A percentile compares a stretch with the other conserved stretches of the same genome.
phyloP scores from a whole-genome alignment of 23 tunicate genomes.

The Halocynthia aurantium region DNA sequence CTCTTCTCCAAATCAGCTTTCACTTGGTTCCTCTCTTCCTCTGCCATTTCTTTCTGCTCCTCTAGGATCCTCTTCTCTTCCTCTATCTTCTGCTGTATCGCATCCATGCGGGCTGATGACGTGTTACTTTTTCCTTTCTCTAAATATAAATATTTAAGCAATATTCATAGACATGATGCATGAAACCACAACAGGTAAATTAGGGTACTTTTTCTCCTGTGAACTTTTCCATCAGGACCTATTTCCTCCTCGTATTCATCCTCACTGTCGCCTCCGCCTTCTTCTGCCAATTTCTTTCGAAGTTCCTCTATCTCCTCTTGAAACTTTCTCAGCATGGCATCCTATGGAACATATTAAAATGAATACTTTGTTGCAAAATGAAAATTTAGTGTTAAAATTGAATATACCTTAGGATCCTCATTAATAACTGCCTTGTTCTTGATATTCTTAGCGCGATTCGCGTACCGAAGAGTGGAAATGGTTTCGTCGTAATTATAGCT shows the following conservation, averaged over 20 bases:
- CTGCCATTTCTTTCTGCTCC: conserved; percentile 87
- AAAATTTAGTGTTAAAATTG: not conserved
- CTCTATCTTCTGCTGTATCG: conserved; percentile 59
- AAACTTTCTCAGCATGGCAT: conserved; percentile 89
- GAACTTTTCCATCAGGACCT: conserved; percentile 52
- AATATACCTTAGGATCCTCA: conserved; percentile 87
- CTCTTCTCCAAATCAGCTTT: conserved; percentile 67
- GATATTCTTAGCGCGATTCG: conserved; percentile 97
- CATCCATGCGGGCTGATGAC: conserved; percentile 52
- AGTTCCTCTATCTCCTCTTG: conserved; percentile 94
- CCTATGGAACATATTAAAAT: conserved; percentile 21
- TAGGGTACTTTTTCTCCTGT: conserved; percentile 44
- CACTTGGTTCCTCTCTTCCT: conserved; percentile 75
- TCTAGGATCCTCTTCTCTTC: conserved; percentile 68
- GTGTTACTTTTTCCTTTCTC: conserved; percentile 6
- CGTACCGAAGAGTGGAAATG: conserved; percentile 90
- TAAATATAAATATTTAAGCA: too few relatives aligned
- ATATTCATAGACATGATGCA: not conserved
- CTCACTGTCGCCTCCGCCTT: conserved; percentile 35
- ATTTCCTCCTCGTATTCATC: conserved; percentile 53
- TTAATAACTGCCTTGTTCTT: conserved; percentile 94
- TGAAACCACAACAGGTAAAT: not conserved
- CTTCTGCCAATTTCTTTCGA: conserved; percentile 57
- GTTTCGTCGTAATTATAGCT: conserved; percentile 97
- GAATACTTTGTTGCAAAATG: not conserved